Evolutionary conservation across 2,797 vertebrate genomes (phyloP).

Genomic region (Simalia tracyae): DNA sequence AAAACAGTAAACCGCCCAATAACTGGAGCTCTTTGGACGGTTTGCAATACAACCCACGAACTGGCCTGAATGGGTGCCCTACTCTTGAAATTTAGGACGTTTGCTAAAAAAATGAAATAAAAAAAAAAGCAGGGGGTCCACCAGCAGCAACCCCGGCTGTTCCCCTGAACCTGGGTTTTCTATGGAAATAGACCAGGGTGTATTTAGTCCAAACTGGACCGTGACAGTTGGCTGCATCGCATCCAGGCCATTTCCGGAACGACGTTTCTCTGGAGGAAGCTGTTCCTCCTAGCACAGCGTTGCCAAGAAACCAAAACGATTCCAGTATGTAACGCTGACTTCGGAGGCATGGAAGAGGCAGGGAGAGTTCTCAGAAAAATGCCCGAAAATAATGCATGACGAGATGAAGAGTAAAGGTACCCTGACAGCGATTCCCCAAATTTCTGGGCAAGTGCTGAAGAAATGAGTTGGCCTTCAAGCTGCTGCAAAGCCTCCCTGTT

Average conservation of each 20-base stretch:
- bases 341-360: neutral
- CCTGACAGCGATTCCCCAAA: neutral
- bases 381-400: accelerated
- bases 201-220: neutral
- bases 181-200: neutral
- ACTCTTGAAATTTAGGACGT: too few relatives aligned
- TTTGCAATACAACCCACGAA: too few relatives aligned
- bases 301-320: neutral
- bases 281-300: neutral
- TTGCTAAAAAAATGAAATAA: too few relatives aligned
- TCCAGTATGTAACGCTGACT: neutral
- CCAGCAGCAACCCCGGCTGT: neutral
- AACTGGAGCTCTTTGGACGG: too few relatives aligned
- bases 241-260: neutral
- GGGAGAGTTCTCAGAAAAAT: neutral
- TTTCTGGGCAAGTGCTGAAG: neutral
- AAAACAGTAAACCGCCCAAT: too few relatives aligned
- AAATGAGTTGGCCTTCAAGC: neutral
- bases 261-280: neutral
- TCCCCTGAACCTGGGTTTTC: neutral
- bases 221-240: too few relatives aligned
- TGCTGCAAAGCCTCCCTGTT: neutral
- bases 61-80: too few relatives aligned
- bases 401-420: too few relatives aligned
- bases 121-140: neutral